Evolutionary conservation across 2,113 vertebrate species (phyloP), one percentile per base, ranked within the genome.

Genomic region (Syngnathoides biaculeatus): DNA sequence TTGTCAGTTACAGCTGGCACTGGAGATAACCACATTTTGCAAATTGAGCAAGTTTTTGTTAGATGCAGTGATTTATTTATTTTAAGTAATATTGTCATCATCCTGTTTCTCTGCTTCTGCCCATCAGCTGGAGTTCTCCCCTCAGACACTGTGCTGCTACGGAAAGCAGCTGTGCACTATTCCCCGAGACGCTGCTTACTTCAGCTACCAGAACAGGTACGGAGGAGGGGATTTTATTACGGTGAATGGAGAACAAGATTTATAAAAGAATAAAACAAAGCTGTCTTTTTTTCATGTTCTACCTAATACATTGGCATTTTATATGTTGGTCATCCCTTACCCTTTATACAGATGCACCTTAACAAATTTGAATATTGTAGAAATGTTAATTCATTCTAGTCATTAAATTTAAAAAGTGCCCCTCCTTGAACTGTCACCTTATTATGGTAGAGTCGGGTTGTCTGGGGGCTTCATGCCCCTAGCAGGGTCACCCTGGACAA

Each of bases 161-260:
- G 97, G 97, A 73, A 99, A 99, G 92, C 97, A 99, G 91, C 88
- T 99, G 15, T 99, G 97, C 88, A 99, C 97, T 64, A 99, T 99
- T 86, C 96, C 97, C 76, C 90, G 96, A 84, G 97, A 99, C 78
- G 96, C 96, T 86, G 96, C 95, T 81, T 98, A 98, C 86, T 99
- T 97, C 91, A 98, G 97, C 89, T 99, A 98, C 86, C 97, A 99
- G 89, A 99, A 99, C 94, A 98, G 97, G 97, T 99, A 91, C 69
- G 82, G 17, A 70, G 57, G 61, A 43, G 40, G 57, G 27, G 60
- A 53, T 10, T 0, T 0, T 14, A 27, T 53, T 15, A 22, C 55
- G 30, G 14, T 48, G 26, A 26, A 56, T n/a, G 67, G 64, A 38
- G 1, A 17, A 27, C 10, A 53, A 59, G 2, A 47, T n/a, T n/a